These are phyloP conservation scores for Bombus picipes DNA, from an alignment of 1,140 invertebrate species.

Conservation along the genomic window DNA sequence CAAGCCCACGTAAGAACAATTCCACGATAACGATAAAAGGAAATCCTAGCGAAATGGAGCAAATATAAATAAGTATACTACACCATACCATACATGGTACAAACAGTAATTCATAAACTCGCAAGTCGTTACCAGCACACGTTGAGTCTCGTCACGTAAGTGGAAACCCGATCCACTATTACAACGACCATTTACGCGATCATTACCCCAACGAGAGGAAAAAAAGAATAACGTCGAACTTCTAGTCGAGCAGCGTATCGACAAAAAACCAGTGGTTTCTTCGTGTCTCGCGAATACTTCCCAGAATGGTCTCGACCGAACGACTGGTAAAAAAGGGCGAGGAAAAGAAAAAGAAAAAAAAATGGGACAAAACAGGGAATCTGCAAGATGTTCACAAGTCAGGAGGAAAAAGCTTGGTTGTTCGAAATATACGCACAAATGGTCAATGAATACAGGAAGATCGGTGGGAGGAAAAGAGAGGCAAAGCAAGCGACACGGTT, in stretches of 20 bases:
- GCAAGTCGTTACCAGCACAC: neutral
- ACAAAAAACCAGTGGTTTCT: neutral
- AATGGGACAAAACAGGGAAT: neutral
- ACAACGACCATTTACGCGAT: neutral
- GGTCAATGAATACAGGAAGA: constrained; percentile 26
- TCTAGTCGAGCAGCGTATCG: neutral
- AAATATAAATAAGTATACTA: neutral
- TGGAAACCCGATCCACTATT: neutral
- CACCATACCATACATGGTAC: neutral
- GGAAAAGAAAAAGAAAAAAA: neutral
- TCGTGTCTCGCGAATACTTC: neutral
- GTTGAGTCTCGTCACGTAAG: neutral
- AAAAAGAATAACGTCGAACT: neutral
- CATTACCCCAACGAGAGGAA: neutral
- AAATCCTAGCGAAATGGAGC: neutral
- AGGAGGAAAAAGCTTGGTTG: neutral
- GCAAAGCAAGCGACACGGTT: neutral
- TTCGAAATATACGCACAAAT: constrained; percentile 7
- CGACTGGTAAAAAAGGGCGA: neutral
- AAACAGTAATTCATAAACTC: neutral
- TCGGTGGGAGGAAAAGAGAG: neutral
- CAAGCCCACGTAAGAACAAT: neutral
- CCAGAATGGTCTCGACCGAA: neutral
- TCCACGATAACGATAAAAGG: neutral
- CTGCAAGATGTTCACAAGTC: neutral